Evolutionary conservation across 53 echinoderm and acorn worm species (phyloP).

Genomic region (Zoroaster sp.): DNA sequence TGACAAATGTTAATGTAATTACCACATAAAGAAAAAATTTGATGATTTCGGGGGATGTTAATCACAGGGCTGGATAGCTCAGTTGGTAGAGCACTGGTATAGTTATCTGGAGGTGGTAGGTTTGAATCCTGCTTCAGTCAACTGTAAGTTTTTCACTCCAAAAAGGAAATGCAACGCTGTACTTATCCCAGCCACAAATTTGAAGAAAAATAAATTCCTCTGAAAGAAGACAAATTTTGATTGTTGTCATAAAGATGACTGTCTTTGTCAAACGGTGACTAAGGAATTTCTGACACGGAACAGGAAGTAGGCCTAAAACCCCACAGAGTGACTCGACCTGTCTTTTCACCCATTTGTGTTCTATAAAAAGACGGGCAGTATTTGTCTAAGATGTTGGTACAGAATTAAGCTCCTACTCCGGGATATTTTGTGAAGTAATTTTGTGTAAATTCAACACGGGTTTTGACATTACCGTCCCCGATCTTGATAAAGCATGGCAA

Average conservation of each 20-base stretch:
- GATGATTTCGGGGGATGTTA: neutral
- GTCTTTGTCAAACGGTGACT: slow-evolving; percentile 5
- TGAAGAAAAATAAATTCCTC: neutral
- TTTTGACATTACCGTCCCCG: too few relatives aligned
- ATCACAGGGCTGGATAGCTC: too few relatives aligned
- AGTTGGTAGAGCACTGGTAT: too few relatives aligned
- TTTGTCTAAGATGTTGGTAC: too few relatives aligned
- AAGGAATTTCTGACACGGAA: neutral
- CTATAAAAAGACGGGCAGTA: slow-evolving; percentile 41
- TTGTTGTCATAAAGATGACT: neutral
- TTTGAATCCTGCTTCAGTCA: too few relatives aligned
- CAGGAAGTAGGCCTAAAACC: neutral
- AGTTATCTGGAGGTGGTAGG: too few relatives aligned
- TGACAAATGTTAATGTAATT: neutral
- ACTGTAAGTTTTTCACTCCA: too few relatives aligned
- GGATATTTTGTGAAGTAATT: too few relatives aligned
- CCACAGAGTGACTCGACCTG: neutral
- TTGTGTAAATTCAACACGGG: too few relatives aligned
- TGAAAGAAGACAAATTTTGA: neutral
- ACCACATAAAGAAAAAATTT: neutral
- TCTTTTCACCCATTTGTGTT: neutral
- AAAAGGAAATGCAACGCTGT: neutral
- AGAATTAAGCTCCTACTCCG: too few relatives aligned
- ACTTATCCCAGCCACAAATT: too few relatives aligned
- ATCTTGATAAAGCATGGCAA: too few relatives aligned